A percentile compares a stretch with the other conserved stretches of the same genome.
Conservation (phyloP, 2,113 vertebrate species). For the Ranitomeya variabilis region DNA sequence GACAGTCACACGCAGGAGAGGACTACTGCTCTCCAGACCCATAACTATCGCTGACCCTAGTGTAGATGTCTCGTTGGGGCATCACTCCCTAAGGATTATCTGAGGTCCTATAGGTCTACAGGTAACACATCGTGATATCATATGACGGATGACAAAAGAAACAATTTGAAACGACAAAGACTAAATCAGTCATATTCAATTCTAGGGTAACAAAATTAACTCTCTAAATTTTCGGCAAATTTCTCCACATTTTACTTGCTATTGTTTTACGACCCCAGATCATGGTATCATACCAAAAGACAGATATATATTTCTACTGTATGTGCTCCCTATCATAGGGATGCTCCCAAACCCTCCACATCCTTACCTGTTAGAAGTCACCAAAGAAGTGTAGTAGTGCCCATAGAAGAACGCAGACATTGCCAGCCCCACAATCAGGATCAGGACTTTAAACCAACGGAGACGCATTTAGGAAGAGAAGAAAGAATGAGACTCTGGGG, state of each 20-base stretch:
- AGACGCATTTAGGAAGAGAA: slow-evolving; percentile 29
- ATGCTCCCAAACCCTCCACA: not conserved
- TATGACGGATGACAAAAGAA: not conserved
- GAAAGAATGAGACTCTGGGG: not conserved
- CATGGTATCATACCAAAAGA: not conserved
- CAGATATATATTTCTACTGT: not conserved
- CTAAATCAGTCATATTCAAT: not conserved
- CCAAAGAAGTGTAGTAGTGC: slow-evolving; percentile 39
- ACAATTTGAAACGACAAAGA: not conserved
- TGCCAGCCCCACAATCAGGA: slow-evolving; percentile 3
- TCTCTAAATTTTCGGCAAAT: not conserved
- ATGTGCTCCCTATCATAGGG: too few species aligned
- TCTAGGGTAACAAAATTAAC: not conserved
- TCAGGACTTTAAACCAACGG: slow-evolving; percentile 9
- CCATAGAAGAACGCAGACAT: slow-evolving; percentile 41
- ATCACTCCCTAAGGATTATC: too few species aligned
- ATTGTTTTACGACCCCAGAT: not conserved
- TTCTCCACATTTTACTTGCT: not conserved
- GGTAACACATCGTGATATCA: too few species aligned
- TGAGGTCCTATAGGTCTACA: too few species aligned
- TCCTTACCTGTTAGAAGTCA: slow-evolving; percentile 22
- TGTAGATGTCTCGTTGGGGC: not conserved
- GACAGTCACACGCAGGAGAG: not conserved
- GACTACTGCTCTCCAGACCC: not conserved
- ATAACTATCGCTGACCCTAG: not conserved